phyloP scores from a whole-genome alignment of 2,888 invertebrate genomes.

The Arge pagana region DNA sequence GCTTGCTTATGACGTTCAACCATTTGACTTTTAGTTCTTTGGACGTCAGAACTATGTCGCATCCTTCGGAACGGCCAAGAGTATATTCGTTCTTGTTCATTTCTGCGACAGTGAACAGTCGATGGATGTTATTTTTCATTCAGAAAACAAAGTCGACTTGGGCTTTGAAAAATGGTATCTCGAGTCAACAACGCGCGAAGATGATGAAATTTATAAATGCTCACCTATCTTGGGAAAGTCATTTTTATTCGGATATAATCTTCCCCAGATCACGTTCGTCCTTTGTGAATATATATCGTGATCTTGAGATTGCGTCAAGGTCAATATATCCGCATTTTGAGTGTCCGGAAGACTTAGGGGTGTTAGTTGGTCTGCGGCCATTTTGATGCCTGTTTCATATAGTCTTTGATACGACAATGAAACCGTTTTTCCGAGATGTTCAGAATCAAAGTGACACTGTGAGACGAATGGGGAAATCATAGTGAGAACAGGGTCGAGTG shows the following conservation, averaged over 20 bases:
- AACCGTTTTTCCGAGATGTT: too few species aligned
- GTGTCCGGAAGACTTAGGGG: constrained; percentile 44
- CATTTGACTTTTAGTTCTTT: constrained; percentile 58
- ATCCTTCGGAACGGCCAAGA: constrained; percentile 61
- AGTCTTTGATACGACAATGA: too few species aligned
- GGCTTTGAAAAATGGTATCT: background rate
- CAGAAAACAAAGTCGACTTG: constrained; percentile 32
- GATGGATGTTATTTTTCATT: constrained; percentile 1
- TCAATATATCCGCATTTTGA: constrained; percentile 40
- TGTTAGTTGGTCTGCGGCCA: constrained; percentile 24
- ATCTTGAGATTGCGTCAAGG: constrained; percentile 41
- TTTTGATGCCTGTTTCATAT: background rate
- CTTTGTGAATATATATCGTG: constrained; percentile 15
- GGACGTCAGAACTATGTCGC: constrained; percentile 61
- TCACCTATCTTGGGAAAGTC: constrained; percentile 24
- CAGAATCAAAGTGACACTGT: too few species aligned
- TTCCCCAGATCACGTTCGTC: constrained; percentile 39
- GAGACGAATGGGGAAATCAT: too few species aligned
- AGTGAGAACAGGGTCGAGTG: too few species aligned
- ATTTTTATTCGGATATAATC: constrained; percentile 36
- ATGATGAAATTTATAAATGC: background rate
- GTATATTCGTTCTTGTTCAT: constrained; percentile 62
- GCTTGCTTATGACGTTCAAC: constrained; percentile 66
- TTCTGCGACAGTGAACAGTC: constrained; percentile 56
- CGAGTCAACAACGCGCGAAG: too few species aligned